Evolutionary conservation across 2,888 invertebrate species (phyloP).

Genomic region (Heliconius ismenius): DNA sequence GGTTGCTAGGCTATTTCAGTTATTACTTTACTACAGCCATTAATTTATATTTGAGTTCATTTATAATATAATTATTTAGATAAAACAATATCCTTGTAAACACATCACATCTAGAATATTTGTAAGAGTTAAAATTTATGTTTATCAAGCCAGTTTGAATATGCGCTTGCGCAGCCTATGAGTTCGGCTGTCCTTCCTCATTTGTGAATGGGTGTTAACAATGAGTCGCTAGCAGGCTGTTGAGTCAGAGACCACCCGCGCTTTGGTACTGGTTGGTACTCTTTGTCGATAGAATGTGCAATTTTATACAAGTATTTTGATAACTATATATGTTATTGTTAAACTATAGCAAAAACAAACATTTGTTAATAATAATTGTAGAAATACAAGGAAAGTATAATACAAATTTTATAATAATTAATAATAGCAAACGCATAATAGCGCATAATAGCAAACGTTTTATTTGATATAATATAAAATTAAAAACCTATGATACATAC

Average conservation of each 20-base stretch:
- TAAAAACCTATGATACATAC: too few species aligned
- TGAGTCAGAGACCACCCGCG: constrained; percentile 58
- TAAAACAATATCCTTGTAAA: neutral
- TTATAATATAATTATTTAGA: too few species aligned
- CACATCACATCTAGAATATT: neutral
- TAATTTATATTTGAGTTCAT: too few species aligned
- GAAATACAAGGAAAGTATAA: too few species aligned
- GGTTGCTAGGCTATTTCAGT: too few species aligned
- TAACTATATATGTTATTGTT: too few species aligned
- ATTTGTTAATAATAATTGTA: neutral
- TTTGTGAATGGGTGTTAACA: constrained; percentile 63
- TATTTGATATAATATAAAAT: too few species aligned
- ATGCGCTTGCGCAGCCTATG: neutral
- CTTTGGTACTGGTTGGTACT: constrained; percentile 26
- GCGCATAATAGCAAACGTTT: too few species aligned
- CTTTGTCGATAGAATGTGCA: neutral
- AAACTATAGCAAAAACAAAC: neutral
- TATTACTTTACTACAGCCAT: too few species aligned
- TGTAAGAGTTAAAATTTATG: neutral
- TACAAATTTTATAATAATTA: too few species aligned
- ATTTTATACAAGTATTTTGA: neutral
- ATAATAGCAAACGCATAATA: too few species aligned
- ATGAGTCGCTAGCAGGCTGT: constrained; percentile 47
- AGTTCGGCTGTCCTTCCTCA: neutral
- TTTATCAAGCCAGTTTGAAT: neutral